Evolutionary conservation across 2,888 invertebrate species (phyloP).

Genomic region (Pecten maximus): DNA sequence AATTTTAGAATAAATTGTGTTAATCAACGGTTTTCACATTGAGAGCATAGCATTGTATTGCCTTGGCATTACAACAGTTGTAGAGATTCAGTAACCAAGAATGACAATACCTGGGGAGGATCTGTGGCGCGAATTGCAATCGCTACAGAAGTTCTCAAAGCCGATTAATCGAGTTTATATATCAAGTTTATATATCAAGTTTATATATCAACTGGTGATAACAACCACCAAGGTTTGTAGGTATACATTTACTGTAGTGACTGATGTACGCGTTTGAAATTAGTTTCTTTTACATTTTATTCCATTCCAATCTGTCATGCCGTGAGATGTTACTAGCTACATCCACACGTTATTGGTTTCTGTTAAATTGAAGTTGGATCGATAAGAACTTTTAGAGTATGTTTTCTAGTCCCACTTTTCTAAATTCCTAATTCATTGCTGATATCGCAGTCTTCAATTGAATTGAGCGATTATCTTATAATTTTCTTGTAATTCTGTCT

Average conservation of each 20-base stretch:
- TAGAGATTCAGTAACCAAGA: background rate
- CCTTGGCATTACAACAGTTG: no score
- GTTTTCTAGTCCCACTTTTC: background rate
- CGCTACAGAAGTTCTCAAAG: background rate
- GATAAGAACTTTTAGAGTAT: background rate
- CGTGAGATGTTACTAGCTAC: background rate
- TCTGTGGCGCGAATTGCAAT: background rate
- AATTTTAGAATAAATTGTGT: no score
- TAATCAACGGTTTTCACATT: no score
- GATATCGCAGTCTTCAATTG: background rate
- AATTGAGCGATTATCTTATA: background rate
- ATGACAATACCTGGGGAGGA: background rate
- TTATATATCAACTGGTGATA: background rate
- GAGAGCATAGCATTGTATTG: no score
- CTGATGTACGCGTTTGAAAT: background rate
- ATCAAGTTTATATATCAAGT: background rate
- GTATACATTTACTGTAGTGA: background rate
- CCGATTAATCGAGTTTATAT: no score
- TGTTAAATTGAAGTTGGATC: background rate
- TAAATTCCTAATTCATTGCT: background rate
- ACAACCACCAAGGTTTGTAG: no score
- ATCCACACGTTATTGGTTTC: background rate
- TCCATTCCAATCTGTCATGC: background rate
- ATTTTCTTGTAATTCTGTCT: background rate
- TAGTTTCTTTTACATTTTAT: background rate